Evolutionary conservation across 2,797 vertebrate species (phyloP).

Genomic region (Potorous gilbertii): DNA sequence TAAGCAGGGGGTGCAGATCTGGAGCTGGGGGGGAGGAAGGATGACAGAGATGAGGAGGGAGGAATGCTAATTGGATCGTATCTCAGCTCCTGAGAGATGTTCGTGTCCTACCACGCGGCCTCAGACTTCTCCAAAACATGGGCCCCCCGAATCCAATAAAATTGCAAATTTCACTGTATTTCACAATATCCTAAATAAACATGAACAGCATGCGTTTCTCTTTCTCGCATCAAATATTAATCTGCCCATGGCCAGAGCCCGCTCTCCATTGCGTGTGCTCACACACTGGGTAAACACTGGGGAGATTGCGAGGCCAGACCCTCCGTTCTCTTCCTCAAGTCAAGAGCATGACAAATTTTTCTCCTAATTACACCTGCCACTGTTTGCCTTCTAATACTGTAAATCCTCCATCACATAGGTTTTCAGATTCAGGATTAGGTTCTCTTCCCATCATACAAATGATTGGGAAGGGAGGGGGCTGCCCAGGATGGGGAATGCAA

Average conservation of each 20-base stretch:
- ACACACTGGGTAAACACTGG: conserved; percentile 93
- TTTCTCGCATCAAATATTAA: conserved; percentile 98
- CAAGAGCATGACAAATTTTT: conserved; percentile 94
- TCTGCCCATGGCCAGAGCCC: conserved; percentile 89
- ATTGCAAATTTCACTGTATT: conserved; percentile 98
- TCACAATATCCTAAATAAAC: conserved; percentile 99
- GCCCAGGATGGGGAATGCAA: not conserved
- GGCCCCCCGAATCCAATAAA: conserved; percentile 94
- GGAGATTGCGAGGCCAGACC: conserved; percentile 91
- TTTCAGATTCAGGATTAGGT: conserved; percentile 90
- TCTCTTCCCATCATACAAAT: conserved; percentile 86
- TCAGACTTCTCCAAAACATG: conserved; percentile 88
- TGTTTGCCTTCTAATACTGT: conserved; percentile 93
- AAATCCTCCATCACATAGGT: conserved; percentile 91
- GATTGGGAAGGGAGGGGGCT: conserved; percentile 74
- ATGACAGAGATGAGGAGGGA: conserved; percentile 52
- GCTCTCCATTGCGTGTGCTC: conserved; percentile 86
- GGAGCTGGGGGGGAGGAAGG: conserved; percentile 78
- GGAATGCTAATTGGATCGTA: conserved; percentile 62
- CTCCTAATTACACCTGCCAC: conserved; percentile 93
- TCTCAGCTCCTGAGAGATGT: conserved; percentile 79
- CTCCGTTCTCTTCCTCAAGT: conserved; percentile 90
- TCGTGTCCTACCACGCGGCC: conserved; percentile 83
- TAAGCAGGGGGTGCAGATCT: conserved; percentile 70
- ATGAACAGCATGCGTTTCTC: conserved; percentile 92